Evolutionary conservation across 2,888 invertebrate genomes (phyloP), one percentile per base, ranked within the genome.

Genomic region (Chydorus sphaericus): DNA sequence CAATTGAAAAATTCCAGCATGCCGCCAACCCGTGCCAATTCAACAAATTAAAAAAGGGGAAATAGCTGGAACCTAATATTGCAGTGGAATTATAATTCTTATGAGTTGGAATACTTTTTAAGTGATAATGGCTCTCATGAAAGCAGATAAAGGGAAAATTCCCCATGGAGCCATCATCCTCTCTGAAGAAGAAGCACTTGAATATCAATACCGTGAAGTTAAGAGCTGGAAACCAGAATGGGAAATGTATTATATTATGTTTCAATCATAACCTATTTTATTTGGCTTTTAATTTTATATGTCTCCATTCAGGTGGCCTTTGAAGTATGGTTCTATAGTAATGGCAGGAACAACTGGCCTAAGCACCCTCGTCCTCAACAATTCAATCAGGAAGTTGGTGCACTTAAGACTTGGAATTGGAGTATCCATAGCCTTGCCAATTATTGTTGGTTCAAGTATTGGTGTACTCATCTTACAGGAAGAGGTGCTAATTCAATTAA

Each of bases 121-220:
- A 36, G 10, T 44, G n/a, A 7, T 26, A 16, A 44, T 44, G 44
- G 44, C 23, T 4, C 44, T 44, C 7, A 23, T 23, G 11, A 20
- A 23, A 44, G 20, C 11, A 3, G n/a, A 4, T 3, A 10, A 16
- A 26, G 3, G 11, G 4, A 28, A 44, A 44, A 8, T 44, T 26
- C 44, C 44, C 23, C 10, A 23, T 3, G 20, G 26, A 26, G 44
- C 44, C 18, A n/a, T 44, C n/a, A 10, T 23, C 11, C 28, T 44
- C 2, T 16, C 44, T 14, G 11, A 8, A 20, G 57, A 70, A 0
- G 76, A 83, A 63, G 85, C 83, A 1, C 59, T 76, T 1, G 58
- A 65, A 2, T 79, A 81, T 65, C 78, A 78, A 62, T 75, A 76
- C 74, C 73, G 76, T 53, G 63, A 79, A 18, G 72, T 84, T 23